A percentile compares a stretch with the other conserved stretches of the same genome.
Conservation (phyloP, 2,888 invertebrate species). For the Himalopsyche kuldschensis region DNA sequence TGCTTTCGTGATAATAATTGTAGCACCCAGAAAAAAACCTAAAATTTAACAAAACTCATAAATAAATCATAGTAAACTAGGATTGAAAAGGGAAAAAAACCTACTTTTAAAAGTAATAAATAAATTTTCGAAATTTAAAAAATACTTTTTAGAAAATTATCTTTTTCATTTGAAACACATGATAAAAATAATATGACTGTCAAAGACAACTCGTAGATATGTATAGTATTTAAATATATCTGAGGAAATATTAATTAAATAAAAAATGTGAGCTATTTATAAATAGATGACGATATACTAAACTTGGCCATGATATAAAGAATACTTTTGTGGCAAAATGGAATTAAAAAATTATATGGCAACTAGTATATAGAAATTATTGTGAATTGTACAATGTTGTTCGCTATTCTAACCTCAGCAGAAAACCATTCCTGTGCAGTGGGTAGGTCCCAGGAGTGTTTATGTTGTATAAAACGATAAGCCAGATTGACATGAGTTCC, state of each 20-base stretch:
- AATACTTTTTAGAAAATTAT: too few species aligned
- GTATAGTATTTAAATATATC: too few species aligned
- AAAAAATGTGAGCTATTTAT: too few species aligned
- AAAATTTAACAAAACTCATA: constrained; percentile 43
- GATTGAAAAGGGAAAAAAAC: constrained; percentile 14
- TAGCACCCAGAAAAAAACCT: constrained; percentile 66
- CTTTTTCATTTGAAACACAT: too few species aligned
- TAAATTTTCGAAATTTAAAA: too few species aligned
- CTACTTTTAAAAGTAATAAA: too few species aligned
- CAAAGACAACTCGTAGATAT: too few species aligned
- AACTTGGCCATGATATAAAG: background rate
- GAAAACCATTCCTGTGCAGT: constrained; percentile 61
- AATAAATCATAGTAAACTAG: constrained; percentile 11
- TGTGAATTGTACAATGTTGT: constrained; percentile 4
- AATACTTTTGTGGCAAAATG: background rate
- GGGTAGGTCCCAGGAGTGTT: constrained; percentile 57
- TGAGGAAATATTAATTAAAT: too few species aligned
- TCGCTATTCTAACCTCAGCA: constrained; percentile 53
- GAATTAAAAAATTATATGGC: background rate
- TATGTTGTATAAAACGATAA: constrained; percentile 59
- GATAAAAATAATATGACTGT: too few species aligned
- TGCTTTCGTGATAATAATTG: constrained; percentile 65
- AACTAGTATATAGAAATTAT: background rate
- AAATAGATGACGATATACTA: too few species aligned
- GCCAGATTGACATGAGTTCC: constrained; percentile 65